Evolutionary conservation across 2,797 vertebrate species (phyloP).

Genomic region (Chrosomus eos): DNA sequence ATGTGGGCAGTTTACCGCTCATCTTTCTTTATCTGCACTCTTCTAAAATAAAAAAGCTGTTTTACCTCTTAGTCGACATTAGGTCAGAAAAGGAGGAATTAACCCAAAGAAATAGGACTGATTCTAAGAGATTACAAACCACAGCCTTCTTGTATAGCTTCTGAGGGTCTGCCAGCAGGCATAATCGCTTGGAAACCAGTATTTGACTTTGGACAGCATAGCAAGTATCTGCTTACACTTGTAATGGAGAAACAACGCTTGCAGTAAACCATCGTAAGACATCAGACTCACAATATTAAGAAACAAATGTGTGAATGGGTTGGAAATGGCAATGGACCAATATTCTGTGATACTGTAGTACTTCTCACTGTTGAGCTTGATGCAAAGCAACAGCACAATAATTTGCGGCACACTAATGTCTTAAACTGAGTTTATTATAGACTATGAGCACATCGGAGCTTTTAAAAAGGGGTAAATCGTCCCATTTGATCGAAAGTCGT

Average conservation of each 20-base stretch:
- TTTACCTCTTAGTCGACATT: conserved; percentile 33
- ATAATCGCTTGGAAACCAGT: conserved; percentile 1
- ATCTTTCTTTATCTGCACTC: conserved; percentile 42
- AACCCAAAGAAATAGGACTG: conserved; percentile 51
- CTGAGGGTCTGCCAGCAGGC: conserved; percentile 11
- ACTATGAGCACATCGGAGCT: conserved; percentile 34
- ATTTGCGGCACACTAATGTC: conserved; percentile 67
- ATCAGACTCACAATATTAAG: conserved; percentile 36
- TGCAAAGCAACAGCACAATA: conserved; percentile 65
- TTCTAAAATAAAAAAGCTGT: conserved; percentile 35
- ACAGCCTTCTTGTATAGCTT: conserved; percentile 36
- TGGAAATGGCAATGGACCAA: conserved; percentile 60
- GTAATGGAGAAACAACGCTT: conserved; percentile 9
- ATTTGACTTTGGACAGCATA: conserved; percentile 22
- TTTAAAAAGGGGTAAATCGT: conserved; percentile 4
- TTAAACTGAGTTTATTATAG: conserved; percentile 30
- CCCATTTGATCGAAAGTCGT: not conserved
- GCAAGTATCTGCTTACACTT: conserved; percentile 13
- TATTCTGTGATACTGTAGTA: conserved; percentile 51
- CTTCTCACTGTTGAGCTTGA: conserved; percentile 60
- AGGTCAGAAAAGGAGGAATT: conserved; percentile 23
- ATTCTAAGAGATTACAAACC: conserved; percentile 46
- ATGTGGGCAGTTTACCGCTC: conserved; percentile 34
- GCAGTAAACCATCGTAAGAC: conserved; percentile 20
- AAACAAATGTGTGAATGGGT: conserved; percentile 50